phyloP scores from a whole-genome alignment of 2,888 invertebrate species.

The Rosalia funebris region DNA sequence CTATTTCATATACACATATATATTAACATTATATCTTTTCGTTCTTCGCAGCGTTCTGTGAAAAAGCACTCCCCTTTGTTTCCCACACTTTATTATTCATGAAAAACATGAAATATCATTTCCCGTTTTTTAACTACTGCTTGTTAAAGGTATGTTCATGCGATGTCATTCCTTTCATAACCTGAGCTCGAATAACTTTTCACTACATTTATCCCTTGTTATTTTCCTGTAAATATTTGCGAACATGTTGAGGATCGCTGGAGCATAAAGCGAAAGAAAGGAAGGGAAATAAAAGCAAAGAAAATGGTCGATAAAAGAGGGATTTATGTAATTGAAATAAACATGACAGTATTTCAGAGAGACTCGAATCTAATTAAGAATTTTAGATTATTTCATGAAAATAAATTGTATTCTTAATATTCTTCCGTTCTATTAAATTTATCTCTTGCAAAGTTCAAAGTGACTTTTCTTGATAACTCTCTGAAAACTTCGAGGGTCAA shows the following conservation, averaged over 20 bases:
- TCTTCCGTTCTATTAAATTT: conserved; percentile 31
- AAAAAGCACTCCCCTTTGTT: no score
- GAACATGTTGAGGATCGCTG: conserved; percentile 38
- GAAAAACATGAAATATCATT: neutral
- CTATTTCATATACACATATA: no score
- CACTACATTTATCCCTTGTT: conserved; percentile 8
- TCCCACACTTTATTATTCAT: neutral
- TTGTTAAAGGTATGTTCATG: neutral
- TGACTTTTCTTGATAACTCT: conserved; percentile 35
- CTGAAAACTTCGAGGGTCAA: conserved; percentile 44
- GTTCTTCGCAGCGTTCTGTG: no score
- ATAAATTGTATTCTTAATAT: conserved; percentile 51
- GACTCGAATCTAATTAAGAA: conserved; percentile 59
- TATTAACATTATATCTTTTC: no score
- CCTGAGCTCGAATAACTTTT: neutral
- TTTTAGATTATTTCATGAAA: conserved; percentile 52
- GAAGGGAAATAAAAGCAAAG: conserved; percentile 45
- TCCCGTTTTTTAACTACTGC: neutral
- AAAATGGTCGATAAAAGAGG: conserved; percentile 52
- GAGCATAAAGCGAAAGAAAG: conserved; percentile 36
- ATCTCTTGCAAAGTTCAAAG: conserved; percentile 30
- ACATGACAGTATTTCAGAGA: conserved; percentile 59
- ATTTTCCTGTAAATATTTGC: conserved; percentile 16
- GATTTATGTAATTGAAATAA: conserved; percentile 61
- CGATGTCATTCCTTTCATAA: neutral